Base-by-base conservation (phyloP, 2,113 vertebrate genomes). In the Lophotis ruficrista region DNA sequence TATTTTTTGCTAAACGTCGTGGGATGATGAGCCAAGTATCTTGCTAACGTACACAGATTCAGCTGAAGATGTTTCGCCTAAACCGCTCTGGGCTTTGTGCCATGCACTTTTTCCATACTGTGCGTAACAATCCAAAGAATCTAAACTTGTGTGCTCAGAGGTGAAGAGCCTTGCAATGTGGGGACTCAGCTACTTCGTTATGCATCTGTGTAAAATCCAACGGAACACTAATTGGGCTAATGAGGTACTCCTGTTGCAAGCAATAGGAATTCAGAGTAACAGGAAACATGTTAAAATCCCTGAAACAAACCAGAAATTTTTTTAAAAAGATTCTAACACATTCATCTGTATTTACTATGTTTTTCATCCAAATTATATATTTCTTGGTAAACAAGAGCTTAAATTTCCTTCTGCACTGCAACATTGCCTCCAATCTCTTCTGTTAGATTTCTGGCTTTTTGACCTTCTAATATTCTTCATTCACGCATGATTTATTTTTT, bases 381-480 rank as follows among this genome's bases (percentile, higher is more conserved):
- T 91, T 86, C 60, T 69, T 71, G 35, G 56, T 87, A 85, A 95
- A 93, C 48, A 91, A 82, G 69, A 82, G 35, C 24, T 87, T 90
- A 60, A 15, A 54, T 61, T 93, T 82, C 53, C 50, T 93, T 80
- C 66, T 76, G 45, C 38, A 60, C 73, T 72, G 53, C 35, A 93
- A 64, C 30, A 53, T 10, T 76, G 35, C 43, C 35, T 85, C 30
- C 70, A 93, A 14, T 80, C 33, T 89, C 41, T 47, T 90, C 58
- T 72, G 73, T 64, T 65, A 92, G 71, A 21, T 90, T 92, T 82
- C 78, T 88, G 90, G 21, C 70, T 93, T 87, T 91, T 90, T 94
- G 70, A 93, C 78, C 92, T 88, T 85, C 61, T 76, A 89, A 90
- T 94, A 95, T 43, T 79, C 53, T 88, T 93, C 78, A 85, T 71